Evolutionary conservation across 2,888 invertebrate species (phyloP), one percentile per base, ranked within the genome.

Genomic region (Thecocarcelia acutangulata): DNA sequence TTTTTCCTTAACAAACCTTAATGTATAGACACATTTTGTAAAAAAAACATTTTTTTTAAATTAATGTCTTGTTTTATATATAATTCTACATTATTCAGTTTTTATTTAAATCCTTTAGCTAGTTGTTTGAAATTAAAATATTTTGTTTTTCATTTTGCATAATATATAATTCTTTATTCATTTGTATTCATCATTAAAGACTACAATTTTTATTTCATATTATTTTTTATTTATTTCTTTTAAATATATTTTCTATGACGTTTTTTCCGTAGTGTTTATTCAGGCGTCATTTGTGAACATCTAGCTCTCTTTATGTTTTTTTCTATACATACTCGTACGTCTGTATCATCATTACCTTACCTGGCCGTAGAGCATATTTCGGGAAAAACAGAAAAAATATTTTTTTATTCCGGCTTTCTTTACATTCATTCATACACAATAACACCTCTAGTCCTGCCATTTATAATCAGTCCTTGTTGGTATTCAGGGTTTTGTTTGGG

Each of bases 401-500:
- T n/a, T 17, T 61, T 63, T 28, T 19, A 4, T 54, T 54, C 3
- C n/a, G 24, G n/a, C 2, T 59, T 44, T 61, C 54, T 17, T 48
- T 13, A 3, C n/a, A 17, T 8, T 48, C 37, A 46, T 2, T 28
- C 50, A 9, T 11, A 12, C 21, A 48, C 19, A 48, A 48, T 12
- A 19, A 11, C 28, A 44, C 50, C 42, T 33, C 19, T 17, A 44
- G 21, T 50, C 33, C 58, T 75, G 54, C 52, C 54, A 64, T 70
- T 48, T 69, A 64, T 78, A 82, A 78, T 75, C 78, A 82, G 78
- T 82, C 74, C 82, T 66, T 70, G 66, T 48, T 70, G 61, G 64
- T 37, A 70, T 82, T 82, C 78, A 82, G 77, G 74, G 70, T 82
- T 82, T 82, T 82, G 59, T 82, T 74, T 66, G 69, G 46, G 8